Conservation (phyloP, 2,797 vertebrate species). For the Echiichthys vipera region DNA sequence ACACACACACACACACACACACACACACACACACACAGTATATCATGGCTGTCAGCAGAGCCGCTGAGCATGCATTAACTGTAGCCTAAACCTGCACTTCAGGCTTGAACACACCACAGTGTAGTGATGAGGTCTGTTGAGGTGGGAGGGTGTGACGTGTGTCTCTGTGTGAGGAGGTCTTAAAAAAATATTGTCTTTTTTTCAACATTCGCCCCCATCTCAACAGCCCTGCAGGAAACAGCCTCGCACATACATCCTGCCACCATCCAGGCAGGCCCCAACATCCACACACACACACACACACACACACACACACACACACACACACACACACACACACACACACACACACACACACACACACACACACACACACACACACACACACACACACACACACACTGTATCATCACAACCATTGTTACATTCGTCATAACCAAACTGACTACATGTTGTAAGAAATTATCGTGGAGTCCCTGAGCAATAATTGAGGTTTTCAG, state of each 20-base stretch:
- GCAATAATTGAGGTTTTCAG: neutral
- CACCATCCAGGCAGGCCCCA: slow-evolving; percentile 39
- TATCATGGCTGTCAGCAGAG: slow-evolving; percentile 57
- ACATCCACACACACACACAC: slow-evolving; percentile 21
- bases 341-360: slow-evolving; percentile 20
- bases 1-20: slow-evolving; percentile 45
- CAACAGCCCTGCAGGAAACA: slow-evolving; percentile 61
- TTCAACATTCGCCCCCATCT: slow-evolving; percentile 41
- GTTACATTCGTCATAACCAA: slow-evolving; percentile 1
- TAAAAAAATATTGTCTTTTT: slow-evolving; percentile 15
- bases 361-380: too few relatives aligned
- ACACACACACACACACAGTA: slow-evolving; percentile 37
- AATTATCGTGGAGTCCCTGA: slow-evolving; percentile 35
- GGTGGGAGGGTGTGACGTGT: slow-evolving; percentile 33
- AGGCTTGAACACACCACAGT: slow-evolving; percentile 30
- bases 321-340: neutral
- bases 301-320: neutral
- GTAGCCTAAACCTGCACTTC: slow-evolving; percentile 40
- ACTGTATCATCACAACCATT: slow-evolving; percentile 13
- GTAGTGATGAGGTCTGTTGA: slow-evolving; percentile 17
- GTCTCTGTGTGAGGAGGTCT: slow-evolving; percentile 41
- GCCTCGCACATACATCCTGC: slow-evolving; percentile 63
- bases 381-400: slow-evolving; percentile 1
- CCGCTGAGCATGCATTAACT: slow-evolving; percentile 61
- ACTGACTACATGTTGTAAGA: slow-evolving; percentile 1